Evolutionary conservation across 2,888 invertebrate species (phyloP), one percentile per base, ranked within the genome.

Genomic region (Endotricha flammealis): DNA sequence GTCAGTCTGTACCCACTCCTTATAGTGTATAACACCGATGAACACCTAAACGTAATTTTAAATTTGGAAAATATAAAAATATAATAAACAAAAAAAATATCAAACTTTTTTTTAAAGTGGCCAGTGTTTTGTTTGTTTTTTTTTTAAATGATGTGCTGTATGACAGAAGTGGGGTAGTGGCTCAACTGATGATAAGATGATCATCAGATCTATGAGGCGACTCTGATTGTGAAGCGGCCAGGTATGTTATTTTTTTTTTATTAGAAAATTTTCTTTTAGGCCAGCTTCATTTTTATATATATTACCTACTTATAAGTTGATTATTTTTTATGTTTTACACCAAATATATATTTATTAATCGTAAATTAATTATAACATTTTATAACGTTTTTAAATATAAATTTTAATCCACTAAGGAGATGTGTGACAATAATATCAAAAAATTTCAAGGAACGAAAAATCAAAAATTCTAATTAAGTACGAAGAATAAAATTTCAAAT

Each of bases 101-200:
- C 11, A 39, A 52, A 51, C 47, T 47, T 51, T 54, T 47, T 50
- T 45, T 35, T 29, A n/a, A n/a, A 46, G 64, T 68, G 64, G 44
- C 50, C 44, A 53, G 66, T 70, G 62, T 31, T 57, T 54, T 47
- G 56, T 53, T 48, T 45, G 36, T 32, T 57, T 53, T 46, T 57
- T 53, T 49, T 46, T 41, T 55, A 48, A 57, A 76, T 59, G 50
- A 79, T 79, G 81, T 80, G 75, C 59, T 64, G 54, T 47, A 46
- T 60, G 53, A 58, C 61, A 46, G 80, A 77, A 53, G 75, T 68
- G 47, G 76, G 76, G 46, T 79, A 72, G 65, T 60, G 55, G 43
- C 42, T 29, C 38, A 14, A 50, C 22, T 29, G 64, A 66, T 71
- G 62, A 63, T 62, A 70, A 67, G 59, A 78, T 76, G 77, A 76